Base-by-base conservation (phyloP, 2,888 invertebrate genomes). In the Pteria penguin region DNA sequence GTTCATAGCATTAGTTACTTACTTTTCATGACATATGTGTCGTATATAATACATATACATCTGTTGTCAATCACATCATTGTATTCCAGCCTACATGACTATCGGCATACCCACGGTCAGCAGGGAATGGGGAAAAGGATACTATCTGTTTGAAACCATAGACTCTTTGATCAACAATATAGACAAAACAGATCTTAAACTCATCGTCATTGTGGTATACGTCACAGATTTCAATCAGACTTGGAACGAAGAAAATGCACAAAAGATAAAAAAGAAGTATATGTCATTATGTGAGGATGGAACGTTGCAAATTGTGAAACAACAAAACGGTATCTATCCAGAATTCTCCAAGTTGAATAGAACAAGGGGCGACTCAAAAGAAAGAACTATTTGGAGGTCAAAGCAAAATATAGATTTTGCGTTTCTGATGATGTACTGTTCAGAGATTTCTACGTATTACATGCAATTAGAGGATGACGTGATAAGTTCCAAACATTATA, bases 341-440 rank as follows among this genome's bases (percentile, higher is more conserved):
- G 70, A 82, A n/a, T 70, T 88, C 18, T 45, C 69, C 4, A 66
- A 80, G 14, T 69, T 89, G 3, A 86, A 84, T 63, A 81, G 87
- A 26, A 92, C 79, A 4, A 90, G 86, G 72, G 88, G 89, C 62
- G 92, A 92, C 72, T 80, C 89, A 0, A 76, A 83, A 24, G 83
- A 87, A n/a, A 79, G 92, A 60, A 89, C 92, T 0, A 77, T 85
- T 66, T 92, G 92, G 92, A 78, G 92, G 29, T 87, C 92, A 1
- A 92, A 92, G 77, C 92, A 92, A 83, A 92, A 91, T 29, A 73
- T 92, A 24, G 92, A 92, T 81, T 92, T 91, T 79, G 90, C 91
- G 0, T 92, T 89, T 74, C 79, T 92, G 26, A 90, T 90, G 72
- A 79, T 87, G 69, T 92, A 91, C 74, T 80, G 89, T 5, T 78